Evolutionary conservation across 2,797 vertebrate species (phyloP), one percentile per base, ranked within the genome.

Genomic region (Anguilla marmorata): DNA sequence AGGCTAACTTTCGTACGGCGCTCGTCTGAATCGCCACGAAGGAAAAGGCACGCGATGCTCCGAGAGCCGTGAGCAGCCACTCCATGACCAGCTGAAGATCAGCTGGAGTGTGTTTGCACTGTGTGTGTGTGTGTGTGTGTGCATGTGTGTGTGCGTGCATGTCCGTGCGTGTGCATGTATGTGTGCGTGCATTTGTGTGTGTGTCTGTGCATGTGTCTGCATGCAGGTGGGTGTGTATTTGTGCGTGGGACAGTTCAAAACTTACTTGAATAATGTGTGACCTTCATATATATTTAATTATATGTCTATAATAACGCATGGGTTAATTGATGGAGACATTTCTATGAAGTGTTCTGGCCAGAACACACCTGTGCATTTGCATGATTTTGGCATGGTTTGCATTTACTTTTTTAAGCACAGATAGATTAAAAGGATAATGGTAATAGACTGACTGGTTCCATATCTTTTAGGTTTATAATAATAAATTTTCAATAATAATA

Each of bases 1-100:
- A 3, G 9, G 93, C 94, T 91, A 91, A 94, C 94, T 95, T 91
- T 96, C 94, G 95, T 96, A 95, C 90, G 92, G 94, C 95, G 95
- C 94, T 95, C 96, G 95, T 96, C 95, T 94, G 92, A 94, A 95
- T 96, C 95, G 95, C 94, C 95, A 93, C 11, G 4, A 69, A 95
- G 95, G 95, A 95, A 94, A 94, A 90, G 91, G 94, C 94, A 91
- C 90, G 94, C 92, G 89, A 90, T 79, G 54, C 60, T 90, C 96
- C 96, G 95, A 94, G 27, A 74, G 95, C 95, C 94, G 91, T 92
- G 86, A 95, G 96, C 94, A 94, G 91, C 91, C 93, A 95, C 94
- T 93, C 91, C 93, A 95, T 95, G 94, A 95, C 93, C 3, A 94
- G 94, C 94, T 95, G 95, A 95, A 94, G 94, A 95, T 95, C 91